A percentile compares a stretch with the other conserved stretches of the same genome.
Conservation (phyloP, 2,888 invertebrate genomes). For the Caenorhabditis sp. region DNA sequence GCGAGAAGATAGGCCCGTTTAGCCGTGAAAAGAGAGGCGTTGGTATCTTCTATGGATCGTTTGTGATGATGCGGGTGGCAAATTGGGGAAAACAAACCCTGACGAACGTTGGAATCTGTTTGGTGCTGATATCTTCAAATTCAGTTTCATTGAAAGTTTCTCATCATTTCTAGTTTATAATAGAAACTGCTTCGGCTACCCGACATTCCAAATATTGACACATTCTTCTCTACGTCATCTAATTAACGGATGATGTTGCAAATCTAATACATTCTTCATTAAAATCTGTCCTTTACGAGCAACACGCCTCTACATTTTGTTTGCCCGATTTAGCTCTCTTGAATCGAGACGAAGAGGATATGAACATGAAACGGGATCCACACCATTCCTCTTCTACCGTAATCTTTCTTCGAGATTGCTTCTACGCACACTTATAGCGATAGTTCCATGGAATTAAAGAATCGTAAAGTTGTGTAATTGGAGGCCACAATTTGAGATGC, state of each 20-base stretch:
- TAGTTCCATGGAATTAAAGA: conserved; percentile 57
- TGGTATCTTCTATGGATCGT: not conserved
- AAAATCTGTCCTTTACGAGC: conserved; percentile 11
- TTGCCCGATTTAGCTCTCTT: conserved; percentile 18
- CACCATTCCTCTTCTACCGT: conserved; percentile 27
- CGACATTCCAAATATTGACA: conserved; percentile 29
- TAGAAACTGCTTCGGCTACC: not conserved
- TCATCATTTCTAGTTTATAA: not conserved
- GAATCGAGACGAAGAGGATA: not conserved
- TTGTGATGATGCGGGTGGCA: conserved; percentile 12
- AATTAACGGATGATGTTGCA: conserved; percentile 46
- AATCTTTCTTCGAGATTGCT: conserved; percentile 16
- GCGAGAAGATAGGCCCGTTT: conserved; percentile 1
- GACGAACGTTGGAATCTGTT: no score
- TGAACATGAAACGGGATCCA: not conserved
- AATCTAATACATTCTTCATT: conserved; percentile 34
- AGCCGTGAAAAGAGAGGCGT: conserved; percentile 35
- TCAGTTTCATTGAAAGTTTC: not conserved
- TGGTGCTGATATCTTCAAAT: not conserved
- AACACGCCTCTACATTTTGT: conserved; percentile 4
- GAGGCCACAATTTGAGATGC: conserved; percentile 29
- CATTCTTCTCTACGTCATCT: conserved; percentile 43
- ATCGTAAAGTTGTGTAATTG: conserved; percentile 65
- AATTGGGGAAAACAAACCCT: no score
- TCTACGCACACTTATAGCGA: conserved; percentile 1